Evolutionary conservation across 2,797 vertebrate genomes (phyloP), one percentile per base, ranked within the genome.

Genomic region (Urosaurus nigricauda): DNA sequence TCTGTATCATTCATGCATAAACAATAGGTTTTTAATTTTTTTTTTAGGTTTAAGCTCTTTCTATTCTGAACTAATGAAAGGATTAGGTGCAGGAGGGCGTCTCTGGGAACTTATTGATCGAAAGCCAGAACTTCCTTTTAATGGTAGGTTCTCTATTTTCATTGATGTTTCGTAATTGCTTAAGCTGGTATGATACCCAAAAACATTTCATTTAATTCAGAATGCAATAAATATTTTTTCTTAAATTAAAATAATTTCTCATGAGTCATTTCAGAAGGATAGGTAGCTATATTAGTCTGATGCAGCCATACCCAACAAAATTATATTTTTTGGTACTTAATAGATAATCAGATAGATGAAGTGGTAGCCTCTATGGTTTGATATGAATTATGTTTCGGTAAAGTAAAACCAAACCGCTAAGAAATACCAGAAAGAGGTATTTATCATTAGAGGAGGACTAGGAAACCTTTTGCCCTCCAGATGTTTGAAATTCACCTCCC

Each of bases 51-150:
- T 99, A 87, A 99, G 98, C 95, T 98, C 99, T 1, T 99, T 99
- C 96, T 99, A 99, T 96, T 98, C 99, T 0, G 98, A 98, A 94
- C 95, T 99, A 91, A 99, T 99, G 99, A 99, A 99, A 93, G 99
- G 99, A 35, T 97, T 99, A 84, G 99, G 99, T 84, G 99, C 99
- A 0, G 99, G 99, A 87, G 87, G 97, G 63, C 97, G 98, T 89
- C 97, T 99, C 1, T 99, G 99, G 99, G 97, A 99, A 95, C 97
- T 99, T 86, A 94, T 98, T 82, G 98, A 99, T 94, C 96, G 98
- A 92, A 97, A 98, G 73, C 99, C 99, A 0, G 96, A 97, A 86
- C 97, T 99, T 93, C 97, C 98, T 73, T 97, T 98, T 53, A 97
- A 98, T 89, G 98, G 99, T 99, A 68, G 68, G 97, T 94, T 68